Evolutionary conservation across 2,888 invertebrate species (phyloP).

Genomic region (Balanococcus diminutus): DNA sequence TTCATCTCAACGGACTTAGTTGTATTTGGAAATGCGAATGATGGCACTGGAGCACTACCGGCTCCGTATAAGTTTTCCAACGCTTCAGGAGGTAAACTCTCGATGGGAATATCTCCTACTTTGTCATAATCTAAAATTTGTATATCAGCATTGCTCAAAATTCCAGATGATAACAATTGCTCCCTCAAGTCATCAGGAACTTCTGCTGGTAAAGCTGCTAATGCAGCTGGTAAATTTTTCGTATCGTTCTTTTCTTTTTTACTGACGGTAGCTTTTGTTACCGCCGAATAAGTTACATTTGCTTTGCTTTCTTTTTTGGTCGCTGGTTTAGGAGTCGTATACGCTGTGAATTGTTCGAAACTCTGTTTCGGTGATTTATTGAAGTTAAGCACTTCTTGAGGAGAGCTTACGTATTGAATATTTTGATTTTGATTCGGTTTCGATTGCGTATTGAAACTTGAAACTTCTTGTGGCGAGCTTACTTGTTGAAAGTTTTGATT

Average conservation of each 20-base stretch:
- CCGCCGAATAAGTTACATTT: constrained; percentile 65
- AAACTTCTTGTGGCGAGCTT: not conserved
- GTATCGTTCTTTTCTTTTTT: constrained; percentile 60
- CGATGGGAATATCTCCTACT: constrained; percentile 82
- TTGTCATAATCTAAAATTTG: constrained; percentile 87
- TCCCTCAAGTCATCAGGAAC: constrained; percentile 82
- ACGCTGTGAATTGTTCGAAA: not conserved
- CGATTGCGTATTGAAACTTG: not conserved
- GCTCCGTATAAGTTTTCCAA: constrained; percentile 84
- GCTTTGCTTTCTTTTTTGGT: constrained; percentile 58
- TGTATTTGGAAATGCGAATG: constrained; percentile 67
- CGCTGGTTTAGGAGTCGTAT: not conserved
- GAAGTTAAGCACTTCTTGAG: not conserved
- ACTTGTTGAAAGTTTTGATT: not conserved
- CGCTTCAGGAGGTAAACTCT: constrained; percentile 83
- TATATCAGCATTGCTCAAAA: constrained; percentile 84
- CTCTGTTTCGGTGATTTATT: constrained; percentile 26
- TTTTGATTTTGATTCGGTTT: constrained; percentile 36
- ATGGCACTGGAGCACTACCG: constrained; percentile 76
- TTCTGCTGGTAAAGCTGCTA: constrained; percentile 75
- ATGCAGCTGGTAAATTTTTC: constrained; percentile 59
- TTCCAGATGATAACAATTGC: constrained; percentile 82
- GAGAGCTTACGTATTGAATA: not conserved
- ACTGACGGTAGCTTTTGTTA: constrained; percentile 63
- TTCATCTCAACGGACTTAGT: constrained; percentile 66